Base-by-base conservation (phyloP, 1,140 invertebrate species). In the Drosophila obscura region DNA sequence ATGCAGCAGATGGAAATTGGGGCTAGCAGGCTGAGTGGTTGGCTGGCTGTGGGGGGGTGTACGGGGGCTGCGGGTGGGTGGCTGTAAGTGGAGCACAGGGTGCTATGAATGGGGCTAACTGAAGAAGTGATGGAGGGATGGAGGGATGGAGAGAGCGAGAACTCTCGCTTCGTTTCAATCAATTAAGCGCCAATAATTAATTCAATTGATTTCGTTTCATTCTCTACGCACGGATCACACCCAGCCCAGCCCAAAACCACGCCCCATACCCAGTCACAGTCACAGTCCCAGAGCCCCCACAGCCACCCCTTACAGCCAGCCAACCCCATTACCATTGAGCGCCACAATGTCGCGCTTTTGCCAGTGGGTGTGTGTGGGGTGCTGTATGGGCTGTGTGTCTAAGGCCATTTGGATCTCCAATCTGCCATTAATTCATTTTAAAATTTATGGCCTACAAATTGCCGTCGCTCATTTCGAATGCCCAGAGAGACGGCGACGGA, bases 131-230 rank as follows among this genome's bases (percentile, higher is more conserved):
- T 9, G 13, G 35, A 8, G 15, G 16, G 28, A 15, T 4, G 6
- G 7, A 7, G 57, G 2, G 56, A 9, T 26, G 15, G 28, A 15
- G 28, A 45, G 43, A 41, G 41, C 19, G 41, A 41, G 41, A 58
- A 66, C 68, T 63, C 57, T 82, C 79, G 67, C 79, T 88, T 82
- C 75, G 83, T 88, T 87, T 87, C 82, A 83, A 88, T 88, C 82
- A 88, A 87, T 87, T 87, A 88, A 87, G 83, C 83, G 83, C 79
- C 83, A 83, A 87, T 87, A 87, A 87, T 87, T 87, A 87, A 87
- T 87, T 87, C 83, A 88, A 87, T 87, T 87, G 83, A 87, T 83
- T 88, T 87, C 79, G 73, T 83, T 87, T 88, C 79, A 87, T 79
- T 66, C 62, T 19, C 60, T 50, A 63, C 45, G 16, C 75, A 63